phyloP scores from a whole-genome alignment of 2,797 vertebrate species.

The Rhinoraja longicauda region DNA sequence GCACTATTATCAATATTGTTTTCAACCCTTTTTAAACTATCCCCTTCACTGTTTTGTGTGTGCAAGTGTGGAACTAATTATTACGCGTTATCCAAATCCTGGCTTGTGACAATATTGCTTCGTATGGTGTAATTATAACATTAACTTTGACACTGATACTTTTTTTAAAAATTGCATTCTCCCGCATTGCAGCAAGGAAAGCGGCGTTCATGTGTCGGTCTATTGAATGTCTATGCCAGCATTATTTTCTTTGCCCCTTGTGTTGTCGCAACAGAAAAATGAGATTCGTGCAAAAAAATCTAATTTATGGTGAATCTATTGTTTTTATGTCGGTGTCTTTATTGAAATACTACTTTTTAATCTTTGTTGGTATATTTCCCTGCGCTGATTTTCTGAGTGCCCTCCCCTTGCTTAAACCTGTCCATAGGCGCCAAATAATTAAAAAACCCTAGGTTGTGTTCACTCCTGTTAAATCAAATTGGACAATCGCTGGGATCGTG shows the following conservation, averaged over 20 bases:
- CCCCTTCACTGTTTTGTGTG: background rate
- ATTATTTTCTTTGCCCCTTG: background rate
- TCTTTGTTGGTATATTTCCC: background rate
- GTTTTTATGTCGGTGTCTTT: background rate
- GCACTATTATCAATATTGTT: background rate
- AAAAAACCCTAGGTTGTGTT: background rate
- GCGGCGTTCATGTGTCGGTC: background rate
- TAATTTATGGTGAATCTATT: background rate
- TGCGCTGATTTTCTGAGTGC: background rate
- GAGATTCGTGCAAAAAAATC: background rate
- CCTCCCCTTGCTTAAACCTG: background rate
- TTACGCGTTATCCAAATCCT: background rate
- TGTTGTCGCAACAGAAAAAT: background rate
- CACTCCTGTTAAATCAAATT: constrained; percentile 2
- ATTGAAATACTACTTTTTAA: background rate
- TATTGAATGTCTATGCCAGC: background rate
- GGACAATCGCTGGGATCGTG: too few relatives aligned
- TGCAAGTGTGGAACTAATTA: background rate
- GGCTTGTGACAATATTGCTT: background rate
- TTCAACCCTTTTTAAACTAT: background rate
- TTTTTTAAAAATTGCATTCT: background rate
- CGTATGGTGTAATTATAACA: background rate
- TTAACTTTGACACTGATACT: background rate
- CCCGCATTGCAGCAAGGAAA: background rate
- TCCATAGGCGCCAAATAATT: background rate